A percentile compares a stretch with the other conserved stretches of the same genome.
phyloP scores from a whole-genome alignment of 2,797 vertebrate species.

The Myripristis jacobus region DNA sequence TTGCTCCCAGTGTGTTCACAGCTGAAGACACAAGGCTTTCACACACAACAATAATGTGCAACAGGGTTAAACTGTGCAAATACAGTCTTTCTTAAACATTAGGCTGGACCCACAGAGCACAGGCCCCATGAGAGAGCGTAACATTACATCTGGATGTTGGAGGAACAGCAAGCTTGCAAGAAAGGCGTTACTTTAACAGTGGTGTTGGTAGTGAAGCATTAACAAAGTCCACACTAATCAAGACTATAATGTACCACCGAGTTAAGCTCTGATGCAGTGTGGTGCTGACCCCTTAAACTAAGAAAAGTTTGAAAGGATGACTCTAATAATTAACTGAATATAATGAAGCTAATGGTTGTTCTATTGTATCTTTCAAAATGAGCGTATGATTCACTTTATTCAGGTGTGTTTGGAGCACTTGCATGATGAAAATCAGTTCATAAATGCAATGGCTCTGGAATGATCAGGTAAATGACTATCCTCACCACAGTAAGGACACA shows the following conservation, averaged over 20 bases:
- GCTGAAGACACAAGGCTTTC: not conserved
- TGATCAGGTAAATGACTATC: too few relatives aligned
- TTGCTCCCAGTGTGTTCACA: too few relatives aligned
- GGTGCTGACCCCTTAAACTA: constrained; percentile 4
- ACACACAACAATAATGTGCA: not conserved
- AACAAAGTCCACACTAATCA: constrained; percentile 33
- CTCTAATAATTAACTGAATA: constrained; percentile 45
- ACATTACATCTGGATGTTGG: not conserved
- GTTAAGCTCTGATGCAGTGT: not conserved
- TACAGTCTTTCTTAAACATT: too few relatives aligned
- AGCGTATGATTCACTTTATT: constrained; percentile 12
- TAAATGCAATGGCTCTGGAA: not conserved
- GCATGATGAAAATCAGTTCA: not conserved
- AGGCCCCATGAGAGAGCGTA: too few relatives aligned
- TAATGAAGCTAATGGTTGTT: constrained; percentile 43
- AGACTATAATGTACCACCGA: constrained; percentile 20
- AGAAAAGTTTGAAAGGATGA: constrained; percentile 37
- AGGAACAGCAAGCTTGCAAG: not conserved
- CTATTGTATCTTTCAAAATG: not conserved
- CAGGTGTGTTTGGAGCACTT: not conserved
- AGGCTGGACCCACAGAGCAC: not conserved
- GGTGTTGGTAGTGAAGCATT: constrained; percentile 42
- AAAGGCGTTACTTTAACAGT: constrained; percentile 39
- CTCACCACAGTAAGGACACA: not conserved
- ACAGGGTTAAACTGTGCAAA: not conserved